Percentiles rank a stretch among this genome's conserved stretches.
phyloP scores from a whole-genome alignment of 2,797 vertebrate species.

The Clarias pachynema region DNA sequence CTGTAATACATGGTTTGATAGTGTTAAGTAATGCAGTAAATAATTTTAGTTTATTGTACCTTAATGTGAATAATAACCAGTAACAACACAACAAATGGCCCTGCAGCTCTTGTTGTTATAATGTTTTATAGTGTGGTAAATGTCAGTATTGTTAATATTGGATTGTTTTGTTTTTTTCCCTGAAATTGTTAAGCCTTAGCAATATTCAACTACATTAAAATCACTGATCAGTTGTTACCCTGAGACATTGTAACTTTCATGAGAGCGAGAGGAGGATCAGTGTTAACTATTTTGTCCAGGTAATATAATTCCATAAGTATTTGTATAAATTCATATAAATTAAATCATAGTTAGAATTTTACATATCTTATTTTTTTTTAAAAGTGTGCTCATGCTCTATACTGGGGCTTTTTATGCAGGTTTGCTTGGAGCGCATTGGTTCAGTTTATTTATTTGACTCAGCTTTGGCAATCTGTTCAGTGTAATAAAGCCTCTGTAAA shows the following conservation, averaged over 20 bases:
- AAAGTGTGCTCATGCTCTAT: not conserved
- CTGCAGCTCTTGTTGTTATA: not conserved
- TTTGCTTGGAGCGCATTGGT: not conserved
- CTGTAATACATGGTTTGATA: not conserved
- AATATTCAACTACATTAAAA: not conserved
- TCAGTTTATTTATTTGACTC: slow-evolving; percentile 17
- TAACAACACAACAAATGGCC: not conserved
- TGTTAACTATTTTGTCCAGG: not conserved
- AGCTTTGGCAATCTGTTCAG: slow-evolving; percentile 21
- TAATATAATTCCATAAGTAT: not conserved
- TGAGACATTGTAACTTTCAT: not conserved
- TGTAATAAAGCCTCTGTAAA: slow-evolving; percentile 53
- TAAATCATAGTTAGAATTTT: not conserved
- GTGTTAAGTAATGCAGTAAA: not conserved
- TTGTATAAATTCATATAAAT: slow-evolving; percentile 3
- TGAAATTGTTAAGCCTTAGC: not conserved
- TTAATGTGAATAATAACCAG: not conserved
- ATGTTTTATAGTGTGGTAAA: not conserved
- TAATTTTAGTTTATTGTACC: not conserved
- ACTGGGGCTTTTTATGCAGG: not conserved
- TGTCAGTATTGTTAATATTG: not conserved
- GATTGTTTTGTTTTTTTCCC: not conserved
- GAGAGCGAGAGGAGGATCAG: not conserved
- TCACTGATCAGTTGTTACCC: not conserved
- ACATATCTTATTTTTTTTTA: not conserved